Evolutionary conservation across 2,888 invertebrate genomes (phyloP).

Genomic region (Ephialtes manifestator): DNA sequence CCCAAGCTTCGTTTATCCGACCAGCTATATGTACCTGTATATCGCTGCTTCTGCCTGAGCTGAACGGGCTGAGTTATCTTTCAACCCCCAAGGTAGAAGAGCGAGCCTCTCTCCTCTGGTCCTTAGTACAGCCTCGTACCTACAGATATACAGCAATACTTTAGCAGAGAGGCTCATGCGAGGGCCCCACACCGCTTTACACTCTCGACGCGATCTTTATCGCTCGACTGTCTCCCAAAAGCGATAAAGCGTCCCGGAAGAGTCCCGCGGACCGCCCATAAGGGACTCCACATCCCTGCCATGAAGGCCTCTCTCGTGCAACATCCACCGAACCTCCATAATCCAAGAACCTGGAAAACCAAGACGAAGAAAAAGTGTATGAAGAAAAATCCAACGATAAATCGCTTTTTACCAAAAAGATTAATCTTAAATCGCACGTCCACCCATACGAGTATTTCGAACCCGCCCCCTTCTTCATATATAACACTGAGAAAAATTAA

Average conservation of each 20-base stretch:
- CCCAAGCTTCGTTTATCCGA: constrained; percentile 5
- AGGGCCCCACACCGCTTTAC: constrained; percentile 57
- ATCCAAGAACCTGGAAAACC: constrained; percentile 35
- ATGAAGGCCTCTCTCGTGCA: constrained; percentile 10
- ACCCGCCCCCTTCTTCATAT: neutral
- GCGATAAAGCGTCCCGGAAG: constrained; percentile 71
- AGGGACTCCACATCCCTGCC: constrained; percentile 25
- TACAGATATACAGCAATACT: constrained; percentile 24
- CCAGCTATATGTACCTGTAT: constrained; percentile 19
- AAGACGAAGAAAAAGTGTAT: constrained; percentile 20
- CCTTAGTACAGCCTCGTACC: neutral
- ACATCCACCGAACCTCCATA: constrained; percentile 18
- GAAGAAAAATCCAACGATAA: constrained; percentile 48
- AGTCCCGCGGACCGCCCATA: constrained; percentile 57
- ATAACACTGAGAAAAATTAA: too few relatives aligned
- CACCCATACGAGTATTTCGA: constrained; percentile 27
- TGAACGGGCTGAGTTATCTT: constrained; percentile 58
- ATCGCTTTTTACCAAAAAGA: constrained; percentile 51
- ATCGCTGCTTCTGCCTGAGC: neutral
- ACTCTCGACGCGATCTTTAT: constrained; percentile 70
- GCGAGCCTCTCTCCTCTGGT: constrained; percentile 19
- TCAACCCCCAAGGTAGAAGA: constrained; percentile 34
- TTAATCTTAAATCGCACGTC: constrained; percentile 64
- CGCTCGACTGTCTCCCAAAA: constrained; percentile 65
- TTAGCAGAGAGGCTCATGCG: constrained; percentile 24